Evolutionary conservation across 2,888 invertebrate species (phyloP).

Genomic region (Brassicogethes aeneus): DNA sequence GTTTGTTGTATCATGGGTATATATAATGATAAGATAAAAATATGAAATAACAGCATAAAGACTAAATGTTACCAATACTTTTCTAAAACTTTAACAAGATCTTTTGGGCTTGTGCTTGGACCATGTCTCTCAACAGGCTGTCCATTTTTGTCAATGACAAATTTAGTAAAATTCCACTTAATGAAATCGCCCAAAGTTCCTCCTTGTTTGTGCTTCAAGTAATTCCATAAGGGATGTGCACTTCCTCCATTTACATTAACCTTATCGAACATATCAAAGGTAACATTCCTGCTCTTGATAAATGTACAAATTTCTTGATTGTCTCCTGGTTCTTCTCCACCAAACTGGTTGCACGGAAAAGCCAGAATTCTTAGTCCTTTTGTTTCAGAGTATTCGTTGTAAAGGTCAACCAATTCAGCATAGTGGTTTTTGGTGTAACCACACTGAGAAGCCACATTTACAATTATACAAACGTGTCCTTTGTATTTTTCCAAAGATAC

Average conservation of each 20-base stretch:
- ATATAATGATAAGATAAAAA: too few species aligned
- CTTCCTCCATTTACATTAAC: conserved; percentile 59
- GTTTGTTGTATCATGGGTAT: too few species aligned
- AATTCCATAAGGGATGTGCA: conserved; percentile 53
- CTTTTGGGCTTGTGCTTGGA: conserved; percentile 41
- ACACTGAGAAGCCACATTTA: conserved; percentile 85
- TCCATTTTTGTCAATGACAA: conserved; percentile 66
- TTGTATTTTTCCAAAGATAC: conserved; percentile 71
- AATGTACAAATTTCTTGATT: conserved; percentile 56
- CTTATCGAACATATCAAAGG: conserved; percentile 66
- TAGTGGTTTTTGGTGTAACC: conserved; percentile 77
- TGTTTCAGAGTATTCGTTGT: conserved; percentile 62
- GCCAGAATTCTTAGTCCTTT: conserved; percentile 71
- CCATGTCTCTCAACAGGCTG: conserved; percentile 56
- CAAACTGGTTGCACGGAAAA: conserved; percentile 86
- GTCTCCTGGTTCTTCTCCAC: conserved; percentile 58
- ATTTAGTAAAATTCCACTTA: conserved; percentile 88
- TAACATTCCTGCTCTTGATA: conserved; percentile 51
- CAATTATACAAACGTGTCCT: conserved; percentile 74
- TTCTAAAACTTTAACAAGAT: conserved; percentile 31
- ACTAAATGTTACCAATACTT: conserved; percentile 38
- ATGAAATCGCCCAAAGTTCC: conserved; percentile 55
- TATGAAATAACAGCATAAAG: too few species aligned
- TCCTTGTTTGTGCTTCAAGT: conserved; percentile 50
- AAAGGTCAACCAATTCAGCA: conserved; percentile 68